Evolutionary conservation across 2,797 vertebrate species (phyloP).

Genomic region (Chelon auratus): DNA sequence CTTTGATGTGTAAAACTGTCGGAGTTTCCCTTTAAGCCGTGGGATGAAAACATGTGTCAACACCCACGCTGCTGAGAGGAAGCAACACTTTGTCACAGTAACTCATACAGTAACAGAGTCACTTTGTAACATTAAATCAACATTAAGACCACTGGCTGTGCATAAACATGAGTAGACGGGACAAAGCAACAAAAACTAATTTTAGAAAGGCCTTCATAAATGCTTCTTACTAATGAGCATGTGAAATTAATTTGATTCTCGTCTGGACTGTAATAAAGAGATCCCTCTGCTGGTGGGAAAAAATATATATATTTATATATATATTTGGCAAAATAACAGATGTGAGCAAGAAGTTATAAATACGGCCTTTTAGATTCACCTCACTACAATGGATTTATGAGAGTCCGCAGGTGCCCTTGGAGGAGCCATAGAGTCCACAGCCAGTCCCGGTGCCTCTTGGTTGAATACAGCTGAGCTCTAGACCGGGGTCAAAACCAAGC

Average conservation of each 20-base stretch:
- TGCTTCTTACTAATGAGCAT: conserved; percentile 20
- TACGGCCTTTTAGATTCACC: conserved; percentile 28
- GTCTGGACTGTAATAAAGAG: conserved; percentile 42
- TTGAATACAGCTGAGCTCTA: conserved; percentile 59
- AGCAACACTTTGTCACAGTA: conserved; percentile 16
- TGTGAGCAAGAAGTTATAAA: conserved; percentile 34
- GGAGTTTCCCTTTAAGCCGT: conserved; percentile 9
- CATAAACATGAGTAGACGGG: neutral
- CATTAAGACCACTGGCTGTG: neutral
- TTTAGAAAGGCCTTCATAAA: neutral
- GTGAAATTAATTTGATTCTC: conserved; percentile 35
- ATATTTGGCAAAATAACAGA: conserved; percentile 42
- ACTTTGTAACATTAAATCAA: conserved; percentile 23
- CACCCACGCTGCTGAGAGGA: conserved; percentile 24
- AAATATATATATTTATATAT: neutral
- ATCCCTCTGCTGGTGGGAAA: conserved; percentile 11
- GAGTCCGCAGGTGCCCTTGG: conserved; percentile 49
- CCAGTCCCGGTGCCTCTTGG: conserved; percentile 43
- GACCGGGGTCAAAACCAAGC: conserved; percentile 60
- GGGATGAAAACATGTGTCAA: conserved; percentile 30
- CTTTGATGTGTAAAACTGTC: conserved; percentile 37
- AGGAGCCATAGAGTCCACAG: conserved; percentile 36
- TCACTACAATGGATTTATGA: conserved; percentile 45
- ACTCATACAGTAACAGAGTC: neutral
- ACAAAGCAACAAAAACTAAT: neutral